Base-by-base conservation (phyloP, 2,797 vertebrate species). In the Pseudochaenichthys georgianus region DNA sequence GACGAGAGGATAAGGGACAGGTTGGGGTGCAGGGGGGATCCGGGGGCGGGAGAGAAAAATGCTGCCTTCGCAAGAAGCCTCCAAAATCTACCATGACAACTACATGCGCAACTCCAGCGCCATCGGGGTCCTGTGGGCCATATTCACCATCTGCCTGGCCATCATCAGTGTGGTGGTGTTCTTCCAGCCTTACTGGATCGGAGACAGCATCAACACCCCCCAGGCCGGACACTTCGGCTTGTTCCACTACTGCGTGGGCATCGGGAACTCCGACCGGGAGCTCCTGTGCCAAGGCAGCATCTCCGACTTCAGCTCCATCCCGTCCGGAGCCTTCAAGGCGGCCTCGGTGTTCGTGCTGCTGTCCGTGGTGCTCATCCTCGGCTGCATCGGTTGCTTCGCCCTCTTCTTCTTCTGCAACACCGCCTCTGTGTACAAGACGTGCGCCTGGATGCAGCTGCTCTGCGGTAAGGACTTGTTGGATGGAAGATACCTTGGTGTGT, bases 321-420 rank as follows among this genome's bases (percentile, higher is more conserved):
- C 96, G 17, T 96, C 97, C 21, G 94, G 95, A 85, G 96, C 96
- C 83, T 97, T 97, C 90, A 96, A 96, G 93, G 96, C 95, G 42
- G 96, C 96, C 52, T 94, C 96, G 9, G 94, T 97, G 90, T 97
- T 97, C 91, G 96, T 97, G 92, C 92, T 97, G 95, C 95, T 97
- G 85, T 96, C 97, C 95, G 96, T 96, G 96, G 95, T 97, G 89
- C 96, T 97, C 91, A 96, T 95, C 87, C 90, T 97, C 86, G 93
- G 94, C 93, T 97, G 96, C 95, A 97, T 97, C 92, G 94, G 95
- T 78, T 97, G 96, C 93, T 97, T 97, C 85, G 88, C 94, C 55
- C 96, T 97, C 63, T 97, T 97, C 95, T 97, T 97, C 94, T 97
- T 97, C 95, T 97, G 96, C 94, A 97, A 97, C 95, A 61, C 59